Base-by-base conservation (phyloP, 2,113 vertebrate species). In the Zosterops hypoxanthus region DNA sequence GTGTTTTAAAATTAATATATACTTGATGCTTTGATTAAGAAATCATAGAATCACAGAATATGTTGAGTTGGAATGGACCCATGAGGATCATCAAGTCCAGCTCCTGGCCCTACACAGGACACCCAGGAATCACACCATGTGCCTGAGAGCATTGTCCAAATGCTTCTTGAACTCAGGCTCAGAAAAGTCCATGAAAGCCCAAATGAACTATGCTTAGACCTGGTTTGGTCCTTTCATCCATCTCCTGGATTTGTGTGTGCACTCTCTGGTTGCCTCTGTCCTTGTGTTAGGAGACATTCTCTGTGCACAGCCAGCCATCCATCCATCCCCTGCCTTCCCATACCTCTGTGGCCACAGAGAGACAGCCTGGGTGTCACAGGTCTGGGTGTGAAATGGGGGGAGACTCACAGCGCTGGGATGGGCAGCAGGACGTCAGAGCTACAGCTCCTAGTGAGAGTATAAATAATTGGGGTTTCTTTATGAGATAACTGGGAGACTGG, bases 281-380 rank as follows among this genome's bases (percentile, higher is more conserved):
- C 11, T 25, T 8, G 9, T 23, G 11, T 24, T 44, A 33, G 56
- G 57, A 14, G 25, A 31, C 0, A 0, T 39, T 19, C 44, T 22
- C 21, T 3, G 2, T 3, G 2, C 26, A 7, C 31, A 33, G 14
- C 2, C 6, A 60, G 5, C 53, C 55, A 10, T 28, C 39, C 39
- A 20, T 22, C 2, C 39, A 20, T 22, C 2, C 6, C 46, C 46
- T 69, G 41, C 34, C 22, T 66, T 77, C 28, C 42, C 13, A 6
- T 0, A 0, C 56, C 18, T 53, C 50, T 81, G 59, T 2, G 53
- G 55, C 20, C 23, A 31, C 46, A 39, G 46, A 29, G 41, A 36
- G 31, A 21, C 22, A 52, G 29, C n/a, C 46, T 42, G 56, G 19
- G 9, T 28, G 4, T 24, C 59, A 56, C 26, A 77, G 44, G 18